These are phyloP conservation scores for Anolis sagrei DNA, from an alignment of 2,113 vertebrate species.

Conservation along the genomic window DNA sequence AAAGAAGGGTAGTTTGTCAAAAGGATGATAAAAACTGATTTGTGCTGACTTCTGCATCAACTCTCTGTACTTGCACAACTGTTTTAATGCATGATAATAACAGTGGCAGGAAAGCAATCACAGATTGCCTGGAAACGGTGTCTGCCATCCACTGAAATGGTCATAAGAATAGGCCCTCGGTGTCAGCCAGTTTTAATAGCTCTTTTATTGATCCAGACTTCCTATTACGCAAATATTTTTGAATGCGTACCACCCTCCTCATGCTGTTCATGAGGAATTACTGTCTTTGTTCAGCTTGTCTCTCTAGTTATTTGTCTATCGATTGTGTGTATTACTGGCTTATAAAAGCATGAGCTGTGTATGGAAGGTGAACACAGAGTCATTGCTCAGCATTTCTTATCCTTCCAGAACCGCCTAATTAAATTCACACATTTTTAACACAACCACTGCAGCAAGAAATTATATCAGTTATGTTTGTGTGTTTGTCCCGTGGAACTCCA, in stretches of 20 bases:
- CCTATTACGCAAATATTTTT: conserved; percentile 13
- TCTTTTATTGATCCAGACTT: not conserved
- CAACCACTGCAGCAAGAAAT: not conserved
- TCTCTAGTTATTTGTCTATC: conserved; percentile 31
- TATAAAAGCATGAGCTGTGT: not conserved
- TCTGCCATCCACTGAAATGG: not conserved
- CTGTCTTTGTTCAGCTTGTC: conserved; percentile 14
- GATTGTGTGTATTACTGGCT: conserved; percentile 11
- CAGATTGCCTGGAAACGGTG: not conserved
- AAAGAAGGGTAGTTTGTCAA: not conserved
- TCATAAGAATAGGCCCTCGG: not conserved
- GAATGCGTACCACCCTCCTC: not conserved
- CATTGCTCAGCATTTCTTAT: conserved; percentile 14
- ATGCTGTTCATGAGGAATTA: conserved; percentile 7
- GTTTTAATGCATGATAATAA: not conserved
- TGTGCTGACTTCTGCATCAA: not conserved
- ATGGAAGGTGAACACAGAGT: not conserved
- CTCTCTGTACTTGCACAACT: not conserved
- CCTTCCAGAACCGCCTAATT: conserved; percentile 1
- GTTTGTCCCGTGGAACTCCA: not conserved
- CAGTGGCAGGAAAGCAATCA: not conserved
- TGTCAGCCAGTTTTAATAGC: conserved; percentile 1
- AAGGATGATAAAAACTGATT: not conserved
- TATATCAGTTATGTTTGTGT: not conserved
- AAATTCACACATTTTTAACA: not conserved